A percentile compares a stretch with the other conserved stretches of the same genome.
Conservation (phyloP, 2,113 vertebrate genomes). For the Ahaetulla prasina region DNA sequence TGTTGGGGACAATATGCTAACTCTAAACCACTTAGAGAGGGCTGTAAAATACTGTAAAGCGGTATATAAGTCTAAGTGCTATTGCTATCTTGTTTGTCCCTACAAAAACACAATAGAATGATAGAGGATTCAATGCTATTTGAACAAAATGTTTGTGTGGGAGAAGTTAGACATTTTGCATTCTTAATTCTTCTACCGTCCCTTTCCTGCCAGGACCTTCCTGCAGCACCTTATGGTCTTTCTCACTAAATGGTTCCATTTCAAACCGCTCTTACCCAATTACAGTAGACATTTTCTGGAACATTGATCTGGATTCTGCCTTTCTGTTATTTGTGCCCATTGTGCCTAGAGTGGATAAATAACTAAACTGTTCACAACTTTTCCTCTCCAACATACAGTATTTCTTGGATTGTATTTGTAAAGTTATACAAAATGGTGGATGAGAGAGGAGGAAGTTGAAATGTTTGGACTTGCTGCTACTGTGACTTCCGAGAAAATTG, state of each 20-base stretch:
- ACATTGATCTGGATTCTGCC: background rate
- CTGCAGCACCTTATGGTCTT: background rate
- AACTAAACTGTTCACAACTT: background rate
- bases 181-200: background rate
- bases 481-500: constrained; percentile 23
- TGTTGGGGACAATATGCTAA: too few relatives aligned
- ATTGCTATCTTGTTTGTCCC: background rate
- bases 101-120: background rate
- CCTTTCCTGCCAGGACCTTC: background rate
- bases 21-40: too few relatives aligned
- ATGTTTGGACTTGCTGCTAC: background rate
- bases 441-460: background rate
- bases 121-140: background rate
- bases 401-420: background rate
- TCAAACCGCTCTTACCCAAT: background rate
- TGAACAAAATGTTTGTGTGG: background rate
- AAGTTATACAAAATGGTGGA: background rate
- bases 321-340: background rate
- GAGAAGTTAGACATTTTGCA: background rate
- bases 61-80: too few relatives aligned
- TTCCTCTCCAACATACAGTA: background rate
- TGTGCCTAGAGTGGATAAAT: background rate
- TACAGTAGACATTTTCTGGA: background rate
- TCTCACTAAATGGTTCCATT: background rate
- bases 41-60: too few relatives aligned